Conservation (phyloP, 2,888 invertebrate species). For the Atherix ibis region DNA sequence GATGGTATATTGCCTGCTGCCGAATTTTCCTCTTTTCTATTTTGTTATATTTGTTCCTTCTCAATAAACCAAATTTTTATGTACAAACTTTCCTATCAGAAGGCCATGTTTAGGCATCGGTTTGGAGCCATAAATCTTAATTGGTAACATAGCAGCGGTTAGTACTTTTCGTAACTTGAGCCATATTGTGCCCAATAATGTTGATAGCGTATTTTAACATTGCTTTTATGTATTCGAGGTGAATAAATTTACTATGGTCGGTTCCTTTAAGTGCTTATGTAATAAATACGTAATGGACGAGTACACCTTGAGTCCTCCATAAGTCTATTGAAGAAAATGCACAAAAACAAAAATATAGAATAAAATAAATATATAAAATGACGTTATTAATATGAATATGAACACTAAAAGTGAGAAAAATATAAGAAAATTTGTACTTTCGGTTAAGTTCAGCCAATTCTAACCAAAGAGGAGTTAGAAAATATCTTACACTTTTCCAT, state of each 20-base stretch:
- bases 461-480: too few relatives aligned
- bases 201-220: background rate
- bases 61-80: too few relatives aligned
- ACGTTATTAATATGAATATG: too few relatives aligned
- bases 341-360: too few relatives aligned
- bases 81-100: too few relatives aligned
- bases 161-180: constrained; percentile 8
- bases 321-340: too few relatives aligned
- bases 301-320: background rate
- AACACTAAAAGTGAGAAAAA: too few relatives aligned
- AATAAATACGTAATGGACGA: constrained; percentile 12
- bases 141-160: constrained; percentile 12
- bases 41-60: too few relatives aligned
- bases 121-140: constrained; percentile 12
- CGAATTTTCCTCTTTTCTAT: background rate
- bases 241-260: constrained; percentile 11
- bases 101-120: constrained; percentile 6
- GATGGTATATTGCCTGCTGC: constrained; percentile 5
- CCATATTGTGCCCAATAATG: background rate
- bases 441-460: too few relatives aligned
- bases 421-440: too few relatives aligned
- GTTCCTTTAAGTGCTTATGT: constrained; percentile 11
- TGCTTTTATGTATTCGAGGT: constrained; percentile 12
- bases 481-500: too few relatives aligned
- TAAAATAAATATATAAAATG: too few relatives aligned